Conservation (phyloP, 2,113 vertebrate species). For the Artemisiospiza belli region DNA sequence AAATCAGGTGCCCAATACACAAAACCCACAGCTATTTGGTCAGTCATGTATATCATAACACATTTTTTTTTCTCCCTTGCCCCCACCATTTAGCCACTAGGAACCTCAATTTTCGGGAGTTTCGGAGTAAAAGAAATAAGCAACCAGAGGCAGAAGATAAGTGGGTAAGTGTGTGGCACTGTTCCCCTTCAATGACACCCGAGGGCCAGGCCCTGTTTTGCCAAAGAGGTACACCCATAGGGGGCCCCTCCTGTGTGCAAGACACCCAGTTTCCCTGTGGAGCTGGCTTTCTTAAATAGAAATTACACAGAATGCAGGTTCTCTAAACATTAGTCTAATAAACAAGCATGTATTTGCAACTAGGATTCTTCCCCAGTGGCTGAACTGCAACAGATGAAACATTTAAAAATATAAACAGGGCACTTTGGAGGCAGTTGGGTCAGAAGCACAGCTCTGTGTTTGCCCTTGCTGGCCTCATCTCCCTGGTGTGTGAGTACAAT, state of each 20-base stretch:
- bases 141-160: neutral
- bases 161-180: neutral
- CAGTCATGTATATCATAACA: neutral
- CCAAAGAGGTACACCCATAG: fast-evolving
- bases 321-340: neutral
- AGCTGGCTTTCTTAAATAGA: neutral
- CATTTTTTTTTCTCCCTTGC: neutral
- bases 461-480: neutral
- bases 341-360: neutral
- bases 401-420: neutral
- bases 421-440: neutral
- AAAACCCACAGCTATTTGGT: neutral
- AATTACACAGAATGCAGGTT: neutral
- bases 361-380: neutral
- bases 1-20: neutral
- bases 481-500: neutral
- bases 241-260: neutral
- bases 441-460: neutral
- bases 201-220: neutral
- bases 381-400: neutral
- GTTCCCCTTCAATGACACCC: neutral
- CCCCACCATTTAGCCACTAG: neutral
- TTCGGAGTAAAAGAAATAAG: neutral
- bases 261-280: neutral
- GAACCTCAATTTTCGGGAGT: neutral